Evolutionary conservation across 2,888 invertebrate species (phyloP), one percentile per base, ranked within the genome.

Genomic region (Panopea generosa): DNA sequence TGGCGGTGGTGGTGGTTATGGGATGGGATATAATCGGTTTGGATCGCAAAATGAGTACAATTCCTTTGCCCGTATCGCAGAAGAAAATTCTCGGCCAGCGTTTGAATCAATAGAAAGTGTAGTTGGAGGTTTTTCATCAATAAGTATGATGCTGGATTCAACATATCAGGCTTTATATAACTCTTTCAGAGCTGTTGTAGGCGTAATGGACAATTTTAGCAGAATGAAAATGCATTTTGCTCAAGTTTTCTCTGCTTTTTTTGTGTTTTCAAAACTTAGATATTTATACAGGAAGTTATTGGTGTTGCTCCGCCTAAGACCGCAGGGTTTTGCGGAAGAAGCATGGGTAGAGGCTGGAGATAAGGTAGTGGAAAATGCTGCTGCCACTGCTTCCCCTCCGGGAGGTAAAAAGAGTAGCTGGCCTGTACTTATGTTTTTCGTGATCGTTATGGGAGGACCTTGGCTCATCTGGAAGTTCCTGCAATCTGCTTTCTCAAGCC

Each of bases 111-210:
- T 99, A 84, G 98, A 99, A 93, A 96, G 97, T 61, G 94, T 98
- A 22, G 97, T 98, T 1, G 95, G 96, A 84, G 97, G 99, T 0
- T 96, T 99, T 83, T 96, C 96, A 20, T 98, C 99, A 61, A 95
- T 99, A 2, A 97, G 98, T 2, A 97, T 98, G 95, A 98, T 99
- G 97, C 93, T 99, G 67, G 99, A 99, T 90, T 98, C 98, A 24
- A 98, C 99, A 52, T 98, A 98, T 92, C 96, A 97, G 91, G 98
- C 99, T 2, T 95, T 99, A 89, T 97, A 98, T 22, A 98, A 96
- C 92, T 98, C 99, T 0, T 99, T 99, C 91, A 95, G 97, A 87
- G 99, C 99, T 61, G 97, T 99, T 81, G 94, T 99, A 60, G 97
- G 98, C 72, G 98, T 99, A 1, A 98, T 98, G 7, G 98, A 99